Evolutionary conservation across 2,113 vertebrate genomes (phyloP).

Genomic region (Rhinogobius similis): DNA sequence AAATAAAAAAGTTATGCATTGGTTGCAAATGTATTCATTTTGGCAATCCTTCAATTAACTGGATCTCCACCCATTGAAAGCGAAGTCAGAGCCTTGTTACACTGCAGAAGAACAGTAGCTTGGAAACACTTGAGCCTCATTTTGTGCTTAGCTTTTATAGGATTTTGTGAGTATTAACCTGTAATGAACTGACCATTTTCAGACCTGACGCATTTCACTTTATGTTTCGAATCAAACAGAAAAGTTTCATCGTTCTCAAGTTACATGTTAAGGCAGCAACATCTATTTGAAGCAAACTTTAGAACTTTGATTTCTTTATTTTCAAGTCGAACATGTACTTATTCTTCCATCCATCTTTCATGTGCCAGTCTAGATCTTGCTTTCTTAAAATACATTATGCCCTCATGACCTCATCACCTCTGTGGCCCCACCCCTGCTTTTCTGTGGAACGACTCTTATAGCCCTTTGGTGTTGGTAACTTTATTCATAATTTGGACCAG

Average conservation of each 20-base stretch:
- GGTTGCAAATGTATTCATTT: background rate
- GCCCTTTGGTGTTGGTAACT: background rate
- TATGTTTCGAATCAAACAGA: background rate
- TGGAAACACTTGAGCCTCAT: background rate
- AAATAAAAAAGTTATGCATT: background rate
- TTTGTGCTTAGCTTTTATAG: background rate
- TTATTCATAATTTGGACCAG: background rate
- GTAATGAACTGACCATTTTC: background rate
- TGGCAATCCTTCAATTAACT: too few species aligned
- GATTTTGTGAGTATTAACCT: background rate
- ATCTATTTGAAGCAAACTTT: background rate
- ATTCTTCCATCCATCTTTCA: constrained; percentile 13
- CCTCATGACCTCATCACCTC: constrained; percentile 9
- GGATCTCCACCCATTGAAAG: too few species aligned
- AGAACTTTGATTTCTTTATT: background rate
- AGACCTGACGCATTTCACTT: background rate
- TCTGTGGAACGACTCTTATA: background rate
- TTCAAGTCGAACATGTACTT: too few species aligned
- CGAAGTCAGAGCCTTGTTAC: background rate
- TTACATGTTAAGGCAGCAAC: background rate
- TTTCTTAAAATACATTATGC: background rate
- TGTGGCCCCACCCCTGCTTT: constrained; percentile 13
- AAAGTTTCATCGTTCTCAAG: background rate
- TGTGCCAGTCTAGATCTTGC: background rate
- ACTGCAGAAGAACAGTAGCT: background rate